Percentiles rank a stretch among this genome's conserved stretches.
Evolutionary conservation across 2,113 vertebrate genomes (phyloP).

Genomic region (Atractosteus spatula): DNA sequence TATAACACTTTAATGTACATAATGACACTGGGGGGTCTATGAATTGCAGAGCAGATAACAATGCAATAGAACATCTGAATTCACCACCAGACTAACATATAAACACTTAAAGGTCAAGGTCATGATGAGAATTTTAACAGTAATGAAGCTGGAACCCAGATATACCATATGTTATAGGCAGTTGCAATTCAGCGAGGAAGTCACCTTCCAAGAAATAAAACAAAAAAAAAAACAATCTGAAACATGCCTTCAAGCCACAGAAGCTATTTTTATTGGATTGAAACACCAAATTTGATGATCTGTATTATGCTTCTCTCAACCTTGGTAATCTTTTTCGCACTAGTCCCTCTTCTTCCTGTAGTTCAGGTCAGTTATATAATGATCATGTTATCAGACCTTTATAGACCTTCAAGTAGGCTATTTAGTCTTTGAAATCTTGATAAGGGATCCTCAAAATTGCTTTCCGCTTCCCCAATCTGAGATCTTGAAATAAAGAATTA

Average conservation of each 20-base stretch:
- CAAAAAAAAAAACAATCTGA: slow-evolving; percentile 20
- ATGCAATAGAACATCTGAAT: too few relatives aligned
- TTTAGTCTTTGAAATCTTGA: slow-evolving; percentile 36
- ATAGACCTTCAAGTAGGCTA: slow-evolving; percentile 30
- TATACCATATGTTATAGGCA: slow-evolving; percentile 10
- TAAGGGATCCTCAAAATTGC: slow-evolving; percentile 42
- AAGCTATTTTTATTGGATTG: slow-evolving; percentile 21
- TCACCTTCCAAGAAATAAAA: slow-evolving; percentile 39
- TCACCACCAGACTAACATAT: too few relatives aligned
- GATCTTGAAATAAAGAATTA: slow-evolving; percentile 2
- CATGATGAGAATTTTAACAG: too few relatives aligned
- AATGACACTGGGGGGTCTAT: too few relatives aligned
- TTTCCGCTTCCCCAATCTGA: slow-evolving; percentile 16
- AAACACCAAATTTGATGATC: slow-evolving; percentile 14
- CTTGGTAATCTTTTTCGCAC: not conserved
- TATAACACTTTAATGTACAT: too few relatives aligned
- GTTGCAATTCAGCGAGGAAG: slow-evolving; percentile 36
- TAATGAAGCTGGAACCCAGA: too few relatives aligned
- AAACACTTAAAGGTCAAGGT: too few relatives aligned
- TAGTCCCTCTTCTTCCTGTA: not conserved
- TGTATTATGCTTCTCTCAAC: slow-evolving; percentile 15
- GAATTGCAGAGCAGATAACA: too few relatives aligned
- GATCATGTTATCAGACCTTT: slow-evolving; percentile 30
- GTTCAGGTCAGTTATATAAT: slow-evolving; percentile 23
- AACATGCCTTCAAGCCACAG: slow-evolving; percentile 13